Evolutionary conservation across 2,888 invertebrate species (phyloP).

Genomic region (Andrena dorsata): DNA sequence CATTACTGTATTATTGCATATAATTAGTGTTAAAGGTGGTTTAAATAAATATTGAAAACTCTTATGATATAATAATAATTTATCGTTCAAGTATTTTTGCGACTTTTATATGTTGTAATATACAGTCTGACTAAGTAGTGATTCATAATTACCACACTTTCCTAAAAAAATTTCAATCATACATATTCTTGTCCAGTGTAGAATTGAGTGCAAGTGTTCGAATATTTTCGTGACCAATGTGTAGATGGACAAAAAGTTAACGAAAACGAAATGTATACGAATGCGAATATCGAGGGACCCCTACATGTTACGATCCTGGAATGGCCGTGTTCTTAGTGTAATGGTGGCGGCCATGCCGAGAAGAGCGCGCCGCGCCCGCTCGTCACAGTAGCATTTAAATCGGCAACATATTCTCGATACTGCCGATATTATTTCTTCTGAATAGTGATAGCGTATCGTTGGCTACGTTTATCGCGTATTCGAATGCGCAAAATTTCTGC

Average conservation of each 20-base stretch:
- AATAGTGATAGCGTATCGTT: constrained; percentile 50
- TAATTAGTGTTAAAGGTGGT: background rate
- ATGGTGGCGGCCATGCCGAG: constrained; percentile 83
- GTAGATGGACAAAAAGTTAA: constrained; percentile 29
- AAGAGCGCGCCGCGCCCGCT: constrained; percentile 82
- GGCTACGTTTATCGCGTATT: constrained; percentile 38
- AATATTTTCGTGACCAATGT: background rate
- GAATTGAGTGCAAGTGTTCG: background rate
- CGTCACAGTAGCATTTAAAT: constrained; percentile 75
- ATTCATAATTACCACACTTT: background rate
- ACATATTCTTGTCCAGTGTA: too few relatives aligned
- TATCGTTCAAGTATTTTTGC: background rate
- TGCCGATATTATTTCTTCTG: constrained; percentile 53
- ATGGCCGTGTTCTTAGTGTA: constrained; percentile 78
- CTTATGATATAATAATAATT: background rate
- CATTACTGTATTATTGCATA: background rate
- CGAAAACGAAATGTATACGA: background rate
- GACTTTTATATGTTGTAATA: background rate
- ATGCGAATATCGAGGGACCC: constrained; percentile 18
- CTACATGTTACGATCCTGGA: constrained; percentile 75
- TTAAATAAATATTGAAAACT: background rate
- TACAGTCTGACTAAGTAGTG: background rate
- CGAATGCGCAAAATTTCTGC: constrained; percentile 46
- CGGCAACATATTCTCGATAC: constrained; percentile 58
- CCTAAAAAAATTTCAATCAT: too few relatives aligned